phyloP scores from a whole-genome alignment of 1,140 invertebrate genomes.

The Scaptomyza graminum region DNA sequence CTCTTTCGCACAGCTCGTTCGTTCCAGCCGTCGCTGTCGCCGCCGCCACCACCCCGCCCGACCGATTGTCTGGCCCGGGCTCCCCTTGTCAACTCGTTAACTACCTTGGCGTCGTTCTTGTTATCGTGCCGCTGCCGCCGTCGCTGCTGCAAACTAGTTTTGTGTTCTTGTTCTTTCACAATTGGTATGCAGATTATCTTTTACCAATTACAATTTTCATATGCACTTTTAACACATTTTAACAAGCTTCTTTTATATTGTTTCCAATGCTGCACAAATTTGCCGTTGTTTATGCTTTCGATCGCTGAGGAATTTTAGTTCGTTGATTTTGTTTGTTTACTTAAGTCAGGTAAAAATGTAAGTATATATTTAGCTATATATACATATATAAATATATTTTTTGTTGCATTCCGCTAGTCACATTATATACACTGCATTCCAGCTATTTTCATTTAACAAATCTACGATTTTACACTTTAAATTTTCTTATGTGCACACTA shows the following conservation, averaged over 20 bases:
- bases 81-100: constrained; percentile 67
- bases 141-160: constrained; percentile 51
- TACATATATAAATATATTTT: too few species aligned
- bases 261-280: constrained; percentile 2
- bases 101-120: constrained; percentile 69
- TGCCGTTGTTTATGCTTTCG: constrained; percentile 14
- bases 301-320: background rate
- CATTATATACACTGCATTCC: constrained; percentile 5
- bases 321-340: constrained; percentile 17
- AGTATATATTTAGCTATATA: constrained; percentile 14
- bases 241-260: background rate
- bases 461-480: background rate
- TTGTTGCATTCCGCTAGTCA: constrained; percentile 1
- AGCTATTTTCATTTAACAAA: background rate
- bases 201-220: constrained; percentile 39
- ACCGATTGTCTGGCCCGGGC: constrained; percentile 25
- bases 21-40: background rate
- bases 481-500: constrained; percentile 12
- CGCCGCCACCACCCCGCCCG: constrained; percentile 9
- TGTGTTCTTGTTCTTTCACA: constrained; percentile 51
- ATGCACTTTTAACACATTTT: constrained; percentile 29
- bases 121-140: constrained; percentile 48
- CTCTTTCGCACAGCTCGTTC: constrained; percentile 21
- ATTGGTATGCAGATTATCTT: constrained; percentile 57
- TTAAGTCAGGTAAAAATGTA: constrained; percentile 32